Evolutionary conservation across 2,888 invertebrate genomes (phyloP), one percentile per base, ranked within the genome.

Genomic region (Nemapogon koenigi): DNA sequence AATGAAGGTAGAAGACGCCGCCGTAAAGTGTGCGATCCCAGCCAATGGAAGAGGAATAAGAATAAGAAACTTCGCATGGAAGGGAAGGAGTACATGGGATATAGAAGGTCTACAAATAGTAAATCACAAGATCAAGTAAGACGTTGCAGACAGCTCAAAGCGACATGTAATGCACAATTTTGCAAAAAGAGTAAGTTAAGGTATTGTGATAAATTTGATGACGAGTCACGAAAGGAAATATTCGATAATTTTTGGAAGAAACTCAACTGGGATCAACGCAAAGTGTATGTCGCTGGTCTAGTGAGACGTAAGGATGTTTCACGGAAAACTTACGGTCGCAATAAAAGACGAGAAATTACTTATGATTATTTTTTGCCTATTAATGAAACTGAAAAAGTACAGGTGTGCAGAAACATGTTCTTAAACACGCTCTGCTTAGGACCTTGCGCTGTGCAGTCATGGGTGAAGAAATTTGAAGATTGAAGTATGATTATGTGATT

Each of bases 401-500:
- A 22, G 10, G 22, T 22, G 22, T 22, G 22, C 10, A 22, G 10
- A 22, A 22, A 22, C 10, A 22, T 22, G 22, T 22, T 22, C 10
- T 10, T 22, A 10, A 22, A 22, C 22, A 22, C 22, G 6, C 10
- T 22, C 10, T 22, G 22, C 22, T 10, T 22, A 7, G 6, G 6
- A 22, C 10, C 22, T 22, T 10, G 10, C 10, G 10, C 22, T 22
- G 22, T 22, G 10, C 22, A 22, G 10, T 22, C 10, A 22, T 22
- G 22, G 22, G 10, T 22, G 10, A 22, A 10, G 10, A 22, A 22
- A 22, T 63, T n/a, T n/a, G n/a, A n/a, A n/a, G n/a, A n/a, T n/a
- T n/a, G n/a, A n/a, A n/a, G n/a, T n/a, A n/a, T n/a, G n/a, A n/a
- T n/a, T n/a, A n/a, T n/a, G n/a, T n/a, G n/a, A n/a, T n/a, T n/a